A percentile compares a stretch with the other conserved stretches of the same genome.
Evolutionary conservation across 2,113 vertebrate genomes (phyloP).

Genomic region (Muscicapa adusta): DNA sequence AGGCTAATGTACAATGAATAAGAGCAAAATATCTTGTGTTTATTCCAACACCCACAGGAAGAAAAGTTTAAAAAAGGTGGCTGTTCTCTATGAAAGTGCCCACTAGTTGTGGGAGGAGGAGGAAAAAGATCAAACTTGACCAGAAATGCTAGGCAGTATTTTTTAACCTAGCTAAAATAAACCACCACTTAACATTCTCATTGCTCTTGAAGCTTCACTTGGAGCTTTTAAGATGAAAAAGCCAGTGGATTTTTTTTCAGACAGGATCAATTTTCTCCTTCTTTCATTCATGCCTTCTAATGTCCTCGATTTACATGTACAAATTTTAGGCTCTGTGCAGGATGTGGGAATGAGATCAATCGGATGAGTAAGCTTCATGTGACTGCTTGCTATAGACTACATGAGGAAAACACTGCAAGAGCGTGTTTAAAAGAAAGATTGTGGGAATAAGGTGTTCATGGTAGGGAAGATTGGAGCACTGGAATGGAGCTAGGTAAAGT

Average conservation of each 20-base stretch:
- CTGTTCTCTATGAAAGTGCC: not conserved
- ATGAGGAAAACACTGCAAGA: not conserved
- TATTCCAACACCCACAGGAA: not conserved
- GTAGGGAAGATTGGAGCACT: not conserved
- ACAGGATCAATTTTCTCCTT: not conserved
- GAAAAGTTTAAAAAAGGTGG: not conserved
- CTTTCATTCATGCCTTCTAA: not conserved
- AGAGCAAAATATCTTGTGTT: not conserved
- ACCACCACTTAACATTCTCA: not conserved
- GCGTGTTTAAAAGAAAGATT: not conserved
- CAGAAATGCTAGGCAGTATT: not conserved
- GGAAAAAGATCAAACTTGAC: not conserved
- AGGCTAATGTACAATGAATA: not conserved
- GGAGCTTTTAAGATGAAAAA: not conserved
- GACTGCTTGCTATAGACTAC: not conserved
- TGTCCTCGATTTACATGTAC: not conserved
- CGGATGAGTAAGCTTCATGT: conserved; percentile 24
- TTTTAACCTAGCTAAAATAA: conserved; percentile 11
- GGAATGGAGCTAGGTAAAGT: not conserved
- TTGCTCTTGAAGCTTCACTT: not conserved
- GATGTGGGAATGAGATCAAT: conserved; percentile 44
- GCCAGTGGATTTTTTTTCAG: not conserved
- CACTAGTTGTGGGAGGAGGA: not conserved
- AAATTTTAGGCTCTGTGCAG: not conserved
- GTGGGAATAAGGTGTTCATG: not conserved